Conservation (phyloP, 1,140 invertebrate genomes). For the Triops cancriformis region DNA sequence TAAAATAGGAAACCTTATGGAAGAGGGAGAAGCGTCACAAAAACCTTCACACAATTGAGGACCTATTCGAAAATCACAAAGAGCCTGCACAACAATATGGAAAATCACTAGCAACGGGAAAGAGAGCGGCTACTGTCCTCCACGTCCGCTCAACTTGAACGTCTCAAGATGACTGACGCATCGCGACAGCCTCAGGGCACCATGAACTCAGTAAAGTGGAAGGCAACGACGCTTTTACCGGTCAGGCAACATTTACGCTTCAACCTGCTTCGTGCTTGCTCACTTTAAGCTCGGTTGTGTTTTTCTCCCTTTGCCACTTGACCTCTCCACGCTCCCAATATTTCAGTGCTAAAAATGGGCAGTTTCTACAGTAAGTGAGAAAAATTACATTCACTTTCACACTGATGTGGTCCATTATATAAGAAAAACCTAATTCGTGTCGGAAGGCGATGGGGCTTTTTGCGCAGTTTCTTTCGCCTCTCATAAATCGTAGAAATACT, state of each 20-base stretch:
- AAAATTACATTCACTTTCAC: not conserved
- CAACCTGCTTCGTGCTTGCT: not conserved
- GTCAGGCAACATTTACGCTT: not conserved
- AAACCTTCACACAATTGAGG: no score
- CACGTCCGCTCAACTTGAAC: not conserved
- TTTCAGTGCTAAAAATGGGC: not conserved
- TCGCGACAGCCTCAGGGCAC: conserved; percentile 3
- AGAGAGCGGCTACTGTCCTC: not conserved
- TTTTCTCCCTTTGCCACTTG: not conserved
- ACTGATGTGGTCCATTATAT: not conserved
- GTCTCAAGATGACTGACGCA: conserved; percentile 10
- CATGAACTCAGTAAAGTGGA: not conserved
- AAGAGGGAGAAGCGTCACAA: no score
- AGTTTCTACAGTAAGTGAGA: not conserved
- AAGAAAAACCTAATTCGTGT: no score
- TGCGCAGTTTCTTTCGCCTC: no score
- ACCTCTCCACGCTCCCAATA: not conserved
- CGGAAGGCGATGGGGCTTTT: no score
- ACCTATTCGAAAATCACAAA: no score
- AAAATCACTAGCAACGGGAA: not conserved
- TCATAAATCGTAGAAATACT: no score
- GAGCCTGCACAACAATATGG: no score
- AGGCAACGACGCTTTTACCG: not conserved
- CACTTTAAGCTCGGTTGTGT: not conserved
- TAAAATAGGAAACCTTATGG: not conserved